Evolutionary conservation across 2,113 vertebrate genomes (phyloP).

Genomic region (Scomber colias): DNA sequence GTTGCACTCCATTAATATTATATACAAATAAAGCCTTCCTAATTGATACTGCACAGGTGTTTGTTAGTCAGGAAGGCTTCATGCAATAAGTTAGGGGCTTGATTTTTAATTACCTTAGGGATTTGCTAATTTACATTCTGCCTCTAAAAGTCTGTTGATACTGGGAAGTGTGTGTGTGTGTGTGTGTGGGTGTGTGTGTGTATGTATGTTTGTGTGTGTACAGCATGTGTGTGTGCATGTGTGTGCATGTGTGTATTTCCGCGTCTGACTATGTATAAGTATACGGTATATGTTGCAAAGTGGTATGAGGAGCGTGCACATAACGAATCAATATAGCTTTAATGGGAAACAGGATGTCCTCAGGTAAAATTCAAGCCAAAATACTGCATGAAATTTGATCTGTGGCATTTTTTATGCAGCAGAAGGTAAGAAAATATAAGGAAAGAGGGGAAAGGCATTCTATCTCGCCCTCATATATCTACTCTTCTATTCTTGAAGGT

Average conservation of each 20-base stretch:
- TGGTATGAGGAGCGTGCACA: conserved; percentile 47
- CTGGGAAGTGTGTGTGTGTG: conserved; percentile 28
- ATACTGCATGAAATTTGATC: conserved; percentile 64
- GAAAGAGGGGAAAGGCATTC: conserved; percentile 33
- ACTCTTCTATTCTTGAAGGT: conserved; percentile 72
- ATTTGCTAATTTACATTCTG: conserved; percentile 76
- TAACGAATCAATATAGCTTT: conserved; percentile 71
- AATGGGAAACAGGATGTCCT: conserved; percentile 69
- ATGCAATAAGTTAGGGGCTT: conserved; percentile 72
- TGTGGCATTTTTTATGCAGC: conserved; percentile 24
- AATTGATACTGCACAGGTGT: conserved; percentile 85
- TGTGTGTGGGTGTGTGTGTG: conserved; percentile 29
- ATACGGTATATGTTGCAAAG: conserved; percentile 57
- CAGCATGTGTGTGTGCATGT: conserved; percentile 27
- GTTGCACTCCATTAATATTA: conserved; percentile 72
- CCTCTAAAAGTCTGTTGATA: conserved; percentile 61
- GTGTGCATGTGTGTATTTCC: background rate
- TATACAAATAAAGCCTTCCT: conserved; percentile 75
- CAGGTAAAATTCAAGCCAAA: conserved; percentile 62
- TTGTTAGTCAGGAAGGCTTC: conserved; percentile 76
- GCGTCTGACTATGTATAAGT: conserved; percentile 38
- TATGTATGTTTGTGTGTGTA: conserved; percentile 5
- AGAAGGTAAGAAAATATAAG: conserved; percentile 39
- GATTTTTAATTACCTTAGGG: conserved; percentile 82
- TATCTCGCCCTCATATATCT: conserved; percentile 22